Evolutionary conservation across 2,888 invertebrate genomes (phyloP).

Genomic region (Zonitis immaculata): DNA sequence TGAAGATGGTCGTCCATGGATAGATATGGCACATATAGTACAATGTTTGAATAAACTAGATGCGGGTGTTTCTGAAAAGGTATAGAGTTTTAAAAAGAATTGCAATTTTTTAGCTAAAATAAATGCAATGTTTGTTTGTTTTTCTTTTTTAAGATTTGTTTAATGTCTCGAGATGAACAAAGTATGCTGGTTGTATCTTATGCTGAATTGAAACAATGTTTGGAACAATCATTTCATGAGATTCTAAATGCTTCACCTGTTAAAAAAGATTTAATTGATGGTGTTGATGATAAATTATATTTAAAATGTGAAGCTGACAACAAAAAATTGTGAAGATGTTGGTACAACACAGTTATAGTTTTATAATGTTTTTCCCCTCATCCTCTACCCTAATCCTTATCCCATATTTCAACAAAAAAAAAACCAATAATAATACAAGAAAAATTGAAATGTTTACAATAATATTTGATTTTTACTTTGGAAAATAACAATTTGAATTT

Average conservation of each 20-base stretch:
- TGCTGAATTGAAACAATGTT: constrained; percentile 90
- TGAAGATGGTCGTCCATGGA: constrained; percentile 89
- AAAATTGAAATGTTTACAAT: constrained; percentile 19
- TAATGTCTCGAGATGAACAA: constrained; percentile 95
- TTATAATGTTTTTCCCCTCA: constrained; percentile 11
- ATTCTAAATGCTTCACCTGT: constrained; percentile 39
- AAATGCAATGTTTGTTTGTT: constrained; percentile 18
- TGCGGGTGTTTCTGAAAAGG: constrained; percentile 74
- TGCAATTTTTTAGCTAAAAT: not conserved
- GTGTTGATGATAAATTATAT: constrained; percentile 15
- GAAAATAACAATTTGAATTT: not conserved
- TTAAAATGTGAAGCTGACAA: constrained; percentile 19
- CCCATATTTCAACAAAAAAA: not conserved
- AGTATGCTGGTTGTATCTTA: constrained; percentile 94
- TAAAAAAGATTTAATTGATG: constrained; percentile 16
- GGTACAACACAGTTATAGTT: constrained; percentile 8
- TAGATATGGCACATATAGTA: constrained; percentile 93
- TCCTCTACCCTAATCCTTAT: not conserved
- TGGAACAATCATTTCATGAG: constrained; percentile 89
- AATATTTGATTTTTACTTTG: constrained; percentile 2
- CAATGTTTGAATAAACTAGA: constrained; percentile 92
- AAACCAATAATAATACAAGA: not conserved
- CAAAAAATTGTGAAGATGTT: constrained; percentile 11
- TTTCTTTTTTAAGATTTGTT: constrained; percentile 75
- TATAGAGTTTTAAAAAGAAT: constrained; percentile 43